Evolutionary conservation across 2,797 vertebrate species (phyloP), one percentile per base, ranked within the genome.

Genomic region (Chloroceryle inda): DNA sequence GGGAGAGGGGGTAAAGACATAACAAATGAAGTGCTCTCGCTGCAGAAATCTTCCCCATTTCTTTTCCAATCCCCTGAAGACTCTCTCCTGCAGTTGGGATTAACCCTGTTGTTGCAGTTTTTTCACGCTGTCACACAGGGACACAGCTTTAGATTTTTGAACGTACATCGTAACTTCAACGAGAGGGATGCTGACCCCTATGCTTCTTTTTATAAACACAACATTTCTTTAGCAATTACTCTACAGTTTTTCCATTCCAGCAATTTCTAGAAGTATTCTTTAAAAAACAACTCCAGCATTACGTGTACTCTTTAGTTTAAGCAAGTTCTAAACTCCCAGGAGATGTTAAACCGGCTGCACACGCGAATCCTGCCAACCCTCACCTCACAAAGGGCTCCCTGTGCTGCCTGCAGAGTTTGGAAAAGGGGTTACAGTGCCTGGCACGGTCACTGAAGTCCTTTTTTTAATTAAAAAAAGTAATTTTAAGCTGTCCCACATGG

Each of bases 151-250:
- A 74, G 33, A 26, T 67, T 40, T 84, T 55, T 37, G 13, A 86
- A 73, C 72, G 91, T 47, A 72, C 75, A 66, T 24, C n/a, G 12
- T 66, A 75, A 58, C 44, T 86, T 52, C 68, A 45, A 66, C 0
- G 2, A 91, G 81, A 95, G 81, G 84, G 85, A 89, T 84, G 74
- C 74, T 62, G 78, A 79, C 63, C 74, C 45, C 50, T 61, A 69
- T 61, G 29, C 61, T 64, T 42, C 68, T 68, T 49, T 71, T 80
- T 47, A 77, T n/a, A 88, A 74, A 45, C 29, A 77, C 17, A 89
- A 3, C 29, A 74, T 50, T 73, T 81, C 53, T 14, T 88, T 20
- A 94, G 68, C 72, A 76, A 59, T 56, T 72, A 56, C 31, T 82
- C 79, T 63, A 71, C 29, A 31, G n/a, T n/a, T 64, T 71, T 76